Evolutionary conservation across 2,113 vertebrate species (phyloP).

Genomic region (Lepus americanus): DNA sequence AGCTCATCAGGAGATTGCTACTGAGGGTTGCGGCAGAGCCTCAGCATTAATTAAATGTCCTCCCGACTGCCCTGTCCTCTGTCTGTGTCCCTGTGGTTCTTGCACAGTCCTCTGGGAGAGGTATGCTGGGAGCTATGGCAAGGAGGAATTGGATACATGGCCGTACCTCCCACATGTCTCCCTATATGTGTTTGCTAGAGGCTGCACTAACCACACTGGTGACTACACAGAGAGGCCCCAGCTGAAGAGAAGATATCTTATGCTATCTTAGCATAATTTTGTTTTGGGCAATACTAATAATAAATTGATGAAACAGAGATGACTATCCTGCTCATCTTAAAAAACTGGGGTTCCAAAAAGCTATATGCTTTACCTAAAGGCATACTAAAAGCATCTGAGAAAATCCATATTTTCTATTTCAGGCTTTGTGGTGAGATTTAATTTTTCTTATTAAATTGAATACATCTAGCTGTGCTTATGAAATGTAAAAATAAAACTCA

Average conservation of each 20-base stretch:
- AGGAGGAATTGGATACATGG: background rate
- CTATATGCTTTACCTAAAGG: slow-evolving; percentile 16
- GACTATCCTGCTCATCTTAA: background rate
- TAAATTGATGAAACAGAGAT: slow-evolving; percentile 19
- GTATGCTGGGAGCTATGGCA: too few relatives aligned
- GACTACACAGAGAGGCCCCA: background rate
- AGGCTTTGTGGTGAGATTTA: background rate
- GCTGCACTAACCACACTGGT: background rate
- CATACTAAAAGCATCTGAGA: background rate
- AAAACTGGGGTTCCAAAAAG: background rate
- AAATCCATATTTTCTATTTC: background rate
- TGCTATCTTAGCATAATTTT: background rate
- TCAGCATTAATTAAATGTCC: background rate
- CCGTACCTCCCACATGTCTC: background rate
- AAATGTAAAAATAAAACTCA: background rate
- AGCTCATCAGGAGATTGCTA: background rate
- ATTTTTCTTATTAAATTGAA: slow-evolving; percentile 46
- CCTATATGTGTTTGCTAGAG: background rate
- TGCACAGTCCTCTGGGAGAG: background rate
- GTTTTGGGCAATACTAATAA: background rate
- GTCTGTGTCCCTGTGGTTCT: background rate
- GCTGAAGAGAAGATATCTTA: background rate
- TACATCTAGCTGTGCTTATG: background rate
- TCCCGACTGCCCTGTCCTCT: slow-evolving; percentile 6
- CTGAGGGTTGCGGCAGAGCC: background rate